Base-by-base conservation (phyloP, 1,140 invertebrate species). In the Physella acuta region DNA sequence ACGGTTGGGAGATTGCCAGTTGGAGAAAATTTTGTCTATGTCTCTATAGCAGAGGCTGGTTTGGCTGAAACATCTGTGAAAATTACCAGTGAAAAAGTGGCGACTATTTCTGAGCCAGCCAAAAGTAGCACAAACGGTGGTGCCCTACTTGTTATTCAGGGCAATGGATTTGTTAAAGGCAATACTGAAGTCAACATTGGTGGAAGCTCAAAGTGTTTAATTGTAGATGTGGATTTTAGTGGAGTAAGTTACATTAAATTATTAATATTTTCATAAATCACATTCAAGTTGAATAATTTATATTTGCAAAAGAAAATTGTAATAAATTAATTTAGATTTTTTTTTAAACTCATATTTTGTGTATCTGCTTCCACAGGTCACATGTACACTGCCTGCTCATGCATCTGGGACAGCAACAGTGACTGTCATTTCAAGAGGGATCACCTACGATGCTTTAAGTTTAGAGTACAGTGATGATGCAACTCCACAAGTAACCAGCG, bases 401-500 rank as follows among this genome's bases (percentile, higher is more conserved):
- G 51, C 70, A 3, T 70, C 56, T 3, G 75, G 70, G 2, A 52
- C 58, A 1, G 67, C 71, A 24, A 16, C 66, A 53, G 68, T 75
- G 14, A 30, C 49, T 31, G 69, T 79, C 11, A 72, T 65, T n/a
- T 68, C 77, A 34, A 72, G 75, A 31, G 71, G 65, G 26, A 53
- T 75, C 2, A 59, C 49, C 0, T 73, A 56, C 49, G 63, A 71
- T 11, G 24, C 71, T 3, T 16, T 28, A 26, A 70, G 39, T 59
- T 71, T 49, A 5, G 76, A 70, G 30, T 69, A 71, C 56, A 20
- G 56, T 20, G 33, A 52, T 2, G 56, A 69, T 1, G 51, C 70
- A 5, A 78, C 80, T 11, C 80, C 80, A 3, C 65, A 58, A 2
- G 70, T 79, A 11, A 70, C 65, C 5, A 60, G 60, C 39, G 53